Evolutionary conservation across 2,888 invertebrate species (phyloP).

Genomic region (Conus canariensis): DNA sequence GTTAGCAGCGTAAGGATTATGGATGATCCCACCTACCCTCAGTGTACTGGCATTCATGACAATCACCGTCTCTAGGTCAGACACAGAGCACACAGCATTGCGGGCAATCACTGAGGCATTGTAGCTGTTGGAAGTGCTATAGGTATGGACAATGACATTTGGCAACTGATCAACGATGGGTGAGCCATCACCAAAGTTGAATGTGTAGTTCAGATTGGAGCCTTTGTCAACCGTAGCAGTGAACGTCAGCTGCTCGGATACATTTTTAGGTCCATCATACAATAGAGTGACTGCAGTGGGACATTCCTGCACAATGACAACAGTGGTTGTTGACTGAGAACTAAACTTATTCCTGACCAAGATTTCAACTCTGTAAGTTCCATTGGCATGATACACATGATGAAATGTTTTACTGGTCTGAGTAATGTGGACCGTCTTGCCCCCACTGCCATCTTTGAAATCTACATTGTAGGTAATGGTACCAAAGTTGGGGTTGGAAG

Average conservation of each 20-base stretch:
- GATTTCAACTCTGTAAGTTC: constrained; percentile 52
- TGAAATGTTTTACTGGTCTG: neutral
- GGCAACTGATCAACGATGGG: neutral
- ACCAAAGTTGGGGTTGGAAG: constrained; percentile 31
- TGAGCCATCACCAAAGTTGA: constrained; percentile 55
- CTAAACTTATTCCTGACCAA: constrained; percentile 59
- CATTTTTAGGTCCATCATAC: constrained; percentile 55
- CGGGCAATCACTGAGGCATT: constrained; percentile 54
- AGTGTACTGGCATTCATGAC: constrained; percentile 48
- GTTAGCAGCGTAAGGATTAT: constrained; percentile 2
- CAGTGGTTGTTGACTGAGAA: constrained; percentile 37
- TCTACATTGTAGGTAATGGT: constrained; percentile 33
- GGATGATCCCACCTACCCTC: constrained; percentile 38
- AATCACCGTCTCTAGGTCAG: constrained; percentile 27
- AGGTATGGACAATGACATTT: constrained; percentile 40
- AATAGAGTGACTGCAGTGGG: constrained; percentile 54
- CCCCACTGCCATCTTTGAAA: neutral
- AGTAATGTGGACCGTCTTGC: neutral
- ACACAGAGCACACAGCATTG: constrained; percentile 59
- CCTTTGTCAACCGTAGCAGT: constrained; percentile 52
- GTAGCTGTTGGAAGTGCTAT: constrained; percentile 57
- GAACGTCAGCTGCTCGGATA: constrained; percentile 50
- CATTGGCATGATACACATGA: constrained; percentile 30
- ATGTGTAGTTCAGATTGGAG: constrained; percentile 51
- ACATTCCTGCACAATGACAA: constrained; percentile 54